Percentiles rank a stretch among this genome's conserved stretches.
Evolutionary conservation across 2,888 invertebrate genomes (phyloP).

Genomic region (Eilema caniola): DNA sequence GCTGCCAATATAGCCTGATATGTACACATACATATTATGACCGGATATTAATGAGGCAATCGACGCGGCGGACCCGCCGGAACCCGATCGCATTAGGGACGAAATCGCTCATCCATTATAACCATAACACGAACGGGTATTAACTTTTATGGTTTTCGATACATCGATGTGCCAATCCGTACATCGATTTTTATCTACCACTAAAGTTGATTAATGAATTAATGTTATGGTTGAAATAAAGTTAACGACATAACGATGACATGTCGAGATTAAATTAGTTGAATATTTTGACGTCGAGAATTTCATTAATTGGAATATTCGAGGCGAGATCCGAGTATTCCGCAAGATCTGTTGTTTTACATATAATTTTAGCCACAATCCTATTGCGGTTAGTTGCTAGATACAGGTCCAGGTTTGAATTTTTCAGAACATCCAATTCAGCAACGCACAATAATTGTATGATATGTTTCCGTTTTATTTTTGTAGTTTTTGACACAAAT

Average conservation of each 20-base stretch:
- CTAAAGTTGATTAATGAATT: slow-evolving; percentile 48
- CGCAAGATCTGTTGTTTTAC: not conserved
- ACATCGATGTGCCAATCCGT: slow-evolving; percentile 35
- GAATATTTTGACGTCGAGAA: slow-evolving; percentile 5
- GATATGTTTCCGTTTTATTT: not conserved
- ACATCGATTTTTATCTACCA: slow-evolving; percentile 31
- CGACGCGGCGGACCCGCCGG: slow-evolving; percentile 61
- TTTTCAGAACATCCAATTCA: not conserved
- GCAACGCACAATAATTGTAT: no score
- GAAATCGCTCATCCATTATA: slow-evolving; percentile 68
- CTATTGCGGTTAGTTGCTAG: not conserved
- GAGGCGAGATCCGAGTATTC: slow-evolving; percentile 2
- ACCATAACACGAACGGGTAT: slow-evolving; percentile 61
- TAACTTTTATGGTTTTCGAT: slow-evolving; percentile 58
- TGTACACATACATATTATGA: slow-evolving; percentile 66
- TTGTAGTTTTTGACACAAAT: not conserved
- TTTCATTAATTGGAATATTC: slow-evolving; percentile 18
- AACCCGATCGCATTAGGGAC: slow-evolving; percentile 65
- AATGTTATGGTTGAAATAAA: slow-evolving; percentile 9
- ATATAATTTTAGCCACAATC: not conserved
- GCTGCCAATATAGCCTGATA: slow-evolving; percentile 47
- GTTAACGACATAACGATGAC: not conserved
- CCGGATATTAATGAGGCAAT: slow-evolving; percentile 80
- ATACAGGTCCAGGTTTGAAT: not conserved
- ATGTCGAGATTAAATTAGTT: not conserved